phyloP scores from a whole-genome alignment of 2,113 vertebrate genomes.

The Eulemur macaco region DNA sequence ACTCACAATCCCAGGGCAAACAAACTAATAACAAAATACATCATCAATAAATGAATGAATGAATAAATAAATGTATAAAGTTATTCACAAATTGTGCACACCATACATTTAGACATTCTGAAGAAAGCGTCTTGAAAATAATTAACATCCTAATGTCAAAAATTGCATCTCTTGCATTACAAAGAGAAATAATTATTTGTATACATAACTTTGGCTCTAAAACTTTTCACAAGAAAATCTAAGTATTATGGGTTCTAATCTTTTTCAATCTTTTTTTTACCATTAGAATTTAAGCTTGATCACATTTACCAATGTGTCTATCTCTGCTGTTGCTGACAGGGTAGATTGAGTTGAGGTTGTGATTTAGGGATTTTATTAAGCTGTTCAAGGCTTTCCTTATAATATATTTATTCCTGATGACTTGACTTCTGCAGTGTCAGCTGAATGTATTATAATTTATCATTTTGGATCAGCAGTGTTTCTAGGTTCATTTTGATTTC shows the following conservation, averaged over 20 bases:
- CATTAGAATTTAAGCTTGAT: constrained; percentile 24
- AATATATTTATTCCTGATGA: constrained; percentile 44
- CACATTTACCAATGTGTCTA: background rate
- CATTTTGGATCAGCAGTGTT: background rate
- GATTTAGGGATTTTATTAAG: constrained; percentile 47
- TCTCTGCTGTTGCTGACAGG: background rate
- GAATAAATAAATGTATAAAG: background rate
- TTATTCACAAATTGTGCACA: background rate
- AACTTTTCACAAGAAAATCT: background rate
- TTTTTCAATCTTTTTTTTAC: background rate
- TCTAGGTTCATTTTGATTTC: constrained; percentile 41
- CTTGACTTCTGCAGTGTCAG: constrained; percentile 41
- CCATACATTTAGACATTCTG: background rate
- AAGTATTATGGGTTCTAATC: background rate
- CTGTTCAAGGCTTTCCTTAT: constrained; percentile 9
- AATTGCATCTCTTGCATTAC: background rate
- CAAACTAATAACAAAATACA: background rate
- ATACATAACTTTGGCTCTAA: background rate
- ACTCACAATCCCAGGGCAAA: background rate
- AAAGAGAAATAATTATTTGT: background rate
- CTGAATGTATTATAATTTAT: constrained; percentile 37
- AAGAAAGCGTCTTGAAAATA: background rate
- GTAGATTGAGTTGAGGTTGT: background rate
- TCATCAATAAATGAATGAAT: background rate
- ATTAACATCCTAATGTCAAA: background rate